Percentiles rank a stretch among this genome's conserved stretches.
phyloP scores from a whole-genome alignment of 2,797 vertebrate species.

The Eidolon dupreanum region DNA sequence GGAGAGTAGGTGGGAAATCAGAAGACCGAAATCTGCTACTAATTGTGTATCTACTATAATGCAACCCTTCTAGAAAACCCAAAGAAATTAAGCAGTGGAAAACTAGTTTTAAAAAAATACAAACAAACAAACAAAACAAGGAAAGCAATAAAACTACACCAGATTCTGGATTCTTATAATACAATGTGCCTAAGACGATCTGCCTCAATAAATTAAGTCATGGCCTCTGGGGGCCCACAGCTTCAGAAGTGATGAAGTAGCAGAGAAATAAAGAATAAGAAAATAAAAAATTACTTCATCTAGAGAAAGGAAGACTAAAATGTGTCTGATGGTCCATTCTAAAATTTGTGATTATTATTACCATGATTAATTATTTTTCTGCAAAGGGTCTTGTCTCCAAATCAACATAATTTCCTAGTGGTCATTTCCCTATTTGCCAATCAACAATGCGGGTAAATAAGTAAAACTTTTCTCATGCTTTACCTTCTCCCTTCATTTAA shows the following conservation, averaged over 20 bases:
- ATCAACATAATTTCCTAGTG: not conserved
- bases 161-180: slow-evolving; percentile 28
- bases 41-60: not conserved
- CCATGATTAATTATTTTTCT: slow-evolving; percentile 16
- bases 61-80: slow-evolving; percentile 16
- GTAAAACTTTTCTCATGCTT: slow-evolving; percentile 3
- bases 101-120: not conserved
- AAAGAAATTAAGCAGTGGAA: slow-evolving; percentile 15
- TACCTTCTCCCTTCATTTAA: slow-evolving; percentile 15
- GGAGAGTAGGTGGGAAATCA: not conserved
- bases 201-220: slow-evolving; percentile 7
- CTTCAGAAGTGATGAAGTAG: not conserved
- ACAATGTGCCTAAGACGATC: not conserved
- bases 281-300: slow-evolving; percentile 11
- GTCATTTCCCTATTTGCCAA: not conserved
- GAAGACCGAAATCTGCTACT: not conserved
- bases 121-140: not conserved
- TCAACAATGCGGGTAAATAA: slow-evolving; percentile 14
- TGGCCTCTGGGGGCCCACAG: not conserved
- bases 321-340: not conserved
- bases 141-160: not conserved
- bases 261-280: slow-evolving; percentile 22
- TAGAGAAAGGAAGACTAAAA: slow-evolving; percentile 24
- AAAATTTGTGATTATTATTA: slow-evolving; percentile 1
- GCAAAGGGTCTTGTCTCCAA: slow-evolving; percentile 1